Evolutionary conservation across 2,113 vertebrate genomes (phyloP).

Genomic region (Trinectes maculatus): DNA sequence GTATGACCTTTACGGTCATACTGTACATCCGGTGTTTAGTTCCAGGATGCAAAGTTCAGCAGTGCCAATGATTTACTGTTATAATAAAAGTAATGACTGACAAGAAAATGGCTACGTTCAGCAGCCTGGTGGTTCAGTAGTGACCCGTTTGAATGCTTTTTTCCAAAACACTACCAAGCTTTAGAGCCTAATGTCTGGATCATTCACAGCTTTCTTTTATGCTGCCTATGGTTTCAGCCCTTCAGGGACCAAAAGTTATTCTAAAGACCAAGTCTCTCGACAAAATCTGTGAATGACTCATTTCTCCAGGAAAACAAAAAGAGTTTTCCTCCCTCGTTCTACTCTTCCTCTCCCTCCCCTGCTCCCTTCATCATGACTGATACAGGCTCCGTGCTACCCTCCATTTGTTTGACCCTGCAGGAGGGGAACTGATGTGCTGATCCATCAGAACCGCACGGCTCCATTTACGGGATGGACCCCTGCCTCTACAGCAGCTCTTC

Average conservation of each 20-base stretch:
- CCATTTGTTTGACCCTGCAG: slow-evolving; percentile 78
- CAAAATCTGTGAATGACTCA: slow-evolving; percentile 27
- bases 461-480: slow-evolving; percentile 77
- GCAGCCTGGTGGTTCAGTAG: neutral
- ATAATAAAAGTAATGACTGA: slow-evolving; percentile 44
- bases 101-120: neutral
- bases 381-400: slow-evolving; percentile 59
- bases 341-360: slow-evolving; percentile 18
- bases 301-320: slow-evolving; percentile 9
- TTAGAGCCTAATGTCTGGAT: neutral
- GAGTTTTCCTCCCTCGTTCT: neutral
- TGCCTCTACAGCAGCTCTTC: slow-evolving; percentile 73
- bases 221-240: neutral
- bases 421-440: slow-evolving; percentile 77
- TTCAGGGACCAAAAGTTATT: neutral
- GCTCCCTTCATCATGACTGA: slow-evolving; percentile 68
- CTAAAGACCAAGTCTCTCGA: slow-evolving; percentile 9
- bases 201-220: neutral
- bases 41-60: slow-evolving; percentile 44
- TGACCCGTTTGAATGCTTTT: neutral
- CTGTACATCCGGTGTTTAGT: slow-evolving; percentile 4
- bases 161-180: neutral
- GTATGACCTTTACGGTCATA: neutral
- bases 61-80: slow-evolving; percentile 45
- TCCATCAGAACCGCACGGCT: slow-evolving; percentile 78